These are phyloP conservation scores for Automeris io DNA, from an alignment of 2,888 invertebrate genomes.

Conservation along the genomic window DNA sequence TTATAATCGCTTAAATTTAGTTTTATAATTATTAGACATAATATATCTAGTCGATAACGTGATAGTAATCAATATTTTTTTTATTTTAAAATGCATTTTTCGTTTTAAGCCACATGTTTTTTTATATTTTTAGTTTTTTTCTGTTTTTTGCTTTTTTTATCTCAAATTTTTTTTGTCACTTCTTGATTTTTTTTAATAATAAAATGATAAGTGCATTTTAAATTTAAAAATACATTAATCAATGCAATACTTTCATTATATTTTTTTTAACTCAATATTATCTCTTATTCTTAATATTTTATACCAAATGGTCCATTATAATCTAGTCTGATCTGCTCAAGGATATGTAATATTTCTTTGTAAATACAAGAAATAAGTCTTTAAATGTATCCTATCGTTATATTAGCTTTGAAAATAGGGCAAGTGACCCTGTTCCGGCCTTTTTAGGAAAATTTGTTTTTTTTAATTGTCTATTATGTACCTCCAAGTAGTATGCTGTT, in stretches of 20 bases:
- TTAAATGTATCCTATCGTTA: neutral
- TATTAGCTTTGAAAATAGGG: neutral
- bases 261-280: neutral
- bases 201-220: neutral
- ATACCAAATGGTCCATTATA: constrained; percentile 12
- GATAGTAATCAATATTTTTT: neutral
- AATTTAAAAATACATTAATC: constrained; percentile 5
- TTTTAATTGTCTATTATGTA: no score
- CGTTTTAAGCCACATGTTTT: no score
- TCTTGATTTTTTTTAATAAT: neutral
- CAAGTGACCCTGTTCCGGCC: no score
- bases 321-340: constrained; percentile 18
- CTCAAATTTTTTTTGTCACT: no score
- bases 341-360: constrained; percentile 2
- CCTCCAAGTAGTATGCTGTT: no score
- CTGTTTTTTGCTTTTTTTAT: no score
- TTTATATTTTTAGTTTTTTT: no score
- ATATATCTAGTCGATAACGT: constrained; percentile 8
- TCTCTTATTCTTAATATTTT: constrained; percentile 4
- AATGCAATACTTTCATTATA: constrained; percentile 2
- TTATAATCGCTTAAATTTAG: neutral
- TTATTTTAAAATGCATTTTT: neutral
- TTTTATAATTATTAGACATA: constrained; percentile 5
- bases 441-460: no score
- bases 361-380: neutral